A percentile compares a stretch with the other conserved stretches of the same genome.
Evolutionary conservation across 1,140 invertebrate genomes (phyloP).

Genomic region (Vanessa tameamea): DNA sequence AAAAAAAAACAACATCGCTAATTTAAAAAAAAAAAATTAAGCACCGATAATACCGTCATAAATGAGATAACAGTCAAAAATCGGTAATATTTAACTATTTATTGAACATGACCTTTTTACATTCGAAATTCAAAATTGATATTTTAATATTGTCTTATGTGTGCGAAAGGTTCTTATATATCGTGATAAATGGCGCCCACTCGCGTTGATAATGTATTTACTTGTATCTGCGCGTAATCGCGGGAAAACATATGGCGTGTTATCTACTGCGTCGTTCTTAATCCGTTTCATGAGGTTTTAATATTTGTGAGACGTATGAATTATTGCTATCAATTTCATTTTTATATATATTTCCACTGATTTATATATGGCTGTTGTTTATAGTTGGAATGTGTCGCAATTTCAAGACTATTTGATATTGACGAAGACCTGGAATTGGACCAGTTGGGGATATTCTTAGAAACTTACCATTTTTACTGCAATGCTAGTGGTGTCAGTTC

Average conservation of each 20-base stretch:
- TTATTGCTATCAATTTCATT: background rate
- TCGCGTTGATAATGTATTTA: constrained; percentile 19
- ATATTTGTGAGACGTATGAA: background rate
- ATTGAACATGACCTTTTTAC: too few relatives aligned
- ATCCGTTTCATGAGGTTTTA: background rate
- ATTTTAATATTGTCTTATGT: background rate
- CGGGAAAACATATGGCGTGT: constrained; percentile 18
- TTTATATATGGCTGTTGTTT: background rate
- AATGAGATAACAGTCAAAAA: too few relatives aligned
- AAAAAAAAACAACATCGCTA: too few relatives aligned
- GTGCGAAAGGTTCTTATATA: background rate
- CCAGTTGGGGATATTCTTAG: too few relatives aligned
- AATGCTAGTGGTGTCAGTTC: too few relatives aligned
- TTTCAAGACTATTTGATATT: background rate
- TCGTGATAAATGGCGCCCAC: constrained; percentile 20
- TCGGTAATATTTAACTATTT: too few relatives aligned
- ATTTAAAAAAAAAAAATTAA: too few relatives aligned
- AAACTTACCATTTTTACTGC: too few relatives aligned
- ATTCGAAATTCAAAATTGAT: too few relatives aligned
- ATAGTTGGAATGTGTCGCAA: background rate
- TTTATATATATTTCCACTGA: background rate
- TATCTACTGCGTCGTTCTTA: constrained; percentile 7
- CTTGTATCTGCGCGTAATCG: constrained; percentile 24
- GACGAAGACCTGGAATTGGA: too few relatives aligned
- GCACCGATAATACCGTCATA: too few relatives aligned